Base-by-base conservation (phyloP, 2,797 vertebrate species). In the Threskiornis aethiopicus region DNA sequence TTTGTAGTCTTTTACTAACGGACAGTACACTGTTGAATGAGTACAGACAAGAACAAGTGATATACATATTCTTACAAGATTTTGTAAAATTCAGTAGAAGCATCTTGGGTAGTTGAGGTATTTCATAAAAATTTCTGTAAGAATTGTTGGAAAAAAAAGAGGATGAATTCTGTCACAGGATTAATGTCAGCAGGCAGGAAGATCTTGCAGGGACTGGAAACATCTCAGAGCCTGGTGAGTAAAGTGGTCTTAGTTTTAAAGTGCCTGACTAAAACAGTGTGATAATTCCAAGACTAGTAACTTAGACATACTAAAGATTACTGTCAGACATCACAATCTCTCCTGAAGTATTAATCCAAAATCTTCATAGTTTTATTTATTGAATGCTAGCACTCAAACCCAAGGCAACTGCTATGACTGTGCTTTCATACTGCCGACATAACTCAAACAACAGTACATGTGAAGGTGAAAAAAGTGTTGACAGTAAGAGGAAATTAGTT, bases 261-360 rank as follows among this genome's bases (percentile, higher is more conserved):
- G 6, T 12, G 11, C 17, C 46, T 49, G 24, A 69, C 16, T 35
- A 44, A 14, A 88, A 49, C 3, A 73, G 1, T 0, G 0, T 46
- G 33, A 17, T 22, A 35, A 35, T 46, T 82, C 33, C 54, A 42
- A 62, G 83, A 39, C 15, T 9, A 33, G 3, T 44, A 31, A 58
- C 3, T 54, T 10, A 46, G 5, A 28, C 8, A 42, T 16, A 15
- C 11, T 57, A 11, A 76, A 54, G 4, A 61, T 16, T 10, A n/a
- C 4, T 51, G 80, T 39, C 19, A 18, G 78, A 37, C 11, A 51
- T 11, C 28, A 70, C 16, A 33, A 15, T 41, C 9, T 73, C 39
- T 35, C 33, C 42, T 46, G 13, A 55, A 62, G 11, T 21, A 62
- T 22, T 65, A 65, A 59, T 19, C 12, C 6, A 42, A 52, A 71